Base-by-base conservation (phyloP, 2,113 vertebrate genomes). In the Triplophysa siluroides region DNA sequence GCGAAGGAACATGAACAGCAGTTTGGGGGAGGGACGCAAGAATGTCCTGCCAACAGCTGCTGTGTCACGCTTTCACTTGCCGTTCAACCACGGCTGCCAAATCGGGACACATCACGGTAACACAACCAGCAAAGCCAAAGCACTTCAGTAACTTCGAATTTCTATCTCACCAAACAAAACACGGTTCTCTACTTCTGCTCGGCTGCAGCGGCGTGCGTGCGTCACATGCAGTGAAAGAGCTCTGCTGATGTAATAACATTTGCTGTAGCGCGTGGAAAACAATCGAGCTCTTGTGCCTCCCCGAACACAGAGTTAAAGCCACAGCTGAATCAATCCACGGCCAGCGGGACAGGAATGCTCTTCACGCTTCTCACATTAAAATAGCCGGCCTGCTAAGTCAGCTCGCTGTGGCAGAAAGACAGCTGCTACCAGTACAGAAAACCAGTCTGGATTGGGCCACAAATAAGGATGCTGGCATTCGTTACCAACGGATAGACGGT, bases 331-430 rank as follows among this genome's bases (percentile, higher is more conserved):
- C 90, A 7, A 38, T 38, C 33, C 84, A 80, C 66, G 71, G 81
- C 65, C 80, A 29, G 33, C 63, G 16, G 70, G n/a, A 50, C 70
- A 85, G 86, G 91, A 91, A 90, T 90, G 84, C 83, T 86, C 78
- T 10, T 0, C 83, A 83, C 77, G 86, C 85, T 86, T 85, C 84
- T 76, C 78, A 83, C 88, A 86, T 91, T 92, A 91, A 91, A 91
- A 91, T 89, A 89, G 85, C 83, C 85, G 19, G 68, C 81, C 19
- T 86, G 91, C 88, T 78, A 79, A 73, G 88, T 91, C 90, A 92
- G 90, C 87, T 84, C 83, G 38, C 76, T 24, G 73, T 47, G 65
- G 73, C 62, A 29, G 33, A 60, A 12, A 50, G 74, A 73, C 79
- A 85, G 85, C 81, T 83, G 80, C 85, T 66, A 66, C 33, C 16